A percentile compares a stretch with the other conserved stretches of the same genome.
Evolutionary conservation across 1,140 invertebrate genomes (phyloP).

Genomic region (Aphaenogaster rudis): DNA sequence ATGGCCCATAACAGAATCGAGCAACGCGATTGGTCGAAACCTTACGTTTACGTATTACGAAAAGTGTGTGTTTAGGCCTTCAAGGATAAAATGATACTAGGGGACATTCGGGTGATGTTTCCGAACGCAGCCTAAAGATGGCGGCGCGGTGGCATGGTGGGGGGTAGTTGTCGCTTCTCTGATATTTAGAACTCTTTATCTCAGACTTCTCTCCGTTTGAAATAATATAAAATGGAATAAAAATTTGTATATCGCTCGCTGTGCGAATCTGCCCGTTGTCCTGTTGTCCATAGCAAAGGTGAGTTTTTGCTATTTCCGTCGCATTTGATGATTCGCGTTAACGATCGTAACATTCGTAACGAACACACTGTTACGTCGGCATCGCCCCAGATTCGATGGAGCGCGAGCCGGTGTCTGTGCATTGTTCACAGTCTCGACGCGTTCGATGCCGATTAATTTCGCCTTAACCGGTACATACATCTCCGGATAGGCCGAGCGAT

Average conservation of each 20-base stretch:
- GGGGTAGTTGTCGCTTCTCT: no score
- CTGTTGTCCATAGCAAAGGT: background rate
- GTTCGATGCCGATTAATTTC: conserved; percentile 30
- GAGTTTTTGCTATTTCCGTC: background rate
- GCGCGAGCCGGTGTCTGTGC: background rate
- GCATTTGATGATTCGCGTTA: background rate
- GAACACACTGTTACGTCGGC: conserved; percentile 8
- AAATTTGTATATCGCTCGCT: background rate
- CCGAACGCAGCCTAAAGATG: no score
- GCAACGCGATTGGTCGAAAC: no score
- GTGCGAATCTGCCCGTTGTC: background rate
- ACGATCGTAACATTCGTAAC: background rate
- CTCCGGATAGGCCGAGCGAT: background rate
- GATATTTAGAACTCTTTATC: no score
- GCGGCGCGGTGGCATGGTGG: no score
- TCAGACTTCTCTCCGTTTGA: background rate
- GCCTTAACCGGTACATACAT: background rate
- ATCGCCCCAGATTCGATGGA: conserved; percentile 34
- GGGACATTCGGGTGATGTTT: no score
- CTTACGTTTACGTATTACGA: no score
- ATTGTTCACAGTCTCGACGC: background rate
- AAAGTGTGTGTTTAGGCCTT: no score
- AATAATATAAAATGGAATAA: conserved; percentile 32
- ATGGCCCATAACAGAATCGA: no score
- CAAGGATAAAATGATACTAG: no score